Base-by-base conservation (phyloP, 2,888 invertebrate genomes). In the Drosophila suboccidentalis region DNA sequence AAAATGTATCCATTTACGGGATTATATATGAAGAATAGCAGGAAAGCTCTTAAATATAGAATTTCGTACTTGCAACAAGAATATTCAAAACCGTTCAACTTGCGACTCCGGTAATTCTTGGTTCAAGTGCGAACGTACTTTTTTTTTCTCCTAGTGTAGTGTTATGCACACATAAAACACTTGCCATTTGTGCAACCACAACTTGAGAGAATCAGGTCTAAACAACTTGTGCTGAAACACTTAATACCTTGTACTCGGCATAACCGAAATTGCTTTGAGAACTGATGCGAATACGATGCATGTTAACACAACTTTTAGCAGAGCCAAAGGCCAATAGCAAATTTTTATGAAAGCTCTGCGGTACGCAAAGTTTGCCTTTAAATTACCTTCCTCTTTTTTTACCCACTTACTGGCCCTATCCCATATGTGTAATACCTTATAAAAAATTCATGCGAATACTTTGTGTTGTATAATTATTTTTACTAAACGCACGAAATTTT, bases 391-490 rank as follows among this genome's bases (percentile, higher is more conserved):
- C 17, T 10, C 41, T 41, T 10, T n/a, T 80, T 61, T 71, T 83
- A 83, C 66, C 77, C 86, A 47, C 46, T 15, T 47, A 8, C 32
- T n/a, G n/a, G n/a, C n/a, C n/a, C n/a, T n/a, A n/a, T n/a, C n/a
- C n/a, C n/a, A n/a, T n/a, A n/a, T 34, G 50, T 19, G 43, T 19
- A 17, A 17, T 34, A 34, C 32, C 19, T 19, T 55, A 17, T 55
- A 17, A 62, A 41, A 65, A 58, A 66, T 41, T 49, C 41, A 44
- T 43, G n/a, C 19, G n/a, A 43, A 63, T 63, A 55, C 19, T 72
- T 44, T 41, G 47, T 63, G 69, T 69, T 75, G 72, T 73, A 84
- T 87, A 89, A 85, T 85, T 87, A 85, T 89, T 87, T 82, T 86
- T 69, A 61, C 71, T 79, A 75, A 75, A 63, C 71, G 57, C 73